phyloP scores from a whole-genome alignment of 2,797 vertebrate species.

The Acanthiza pusilla region DNA sequence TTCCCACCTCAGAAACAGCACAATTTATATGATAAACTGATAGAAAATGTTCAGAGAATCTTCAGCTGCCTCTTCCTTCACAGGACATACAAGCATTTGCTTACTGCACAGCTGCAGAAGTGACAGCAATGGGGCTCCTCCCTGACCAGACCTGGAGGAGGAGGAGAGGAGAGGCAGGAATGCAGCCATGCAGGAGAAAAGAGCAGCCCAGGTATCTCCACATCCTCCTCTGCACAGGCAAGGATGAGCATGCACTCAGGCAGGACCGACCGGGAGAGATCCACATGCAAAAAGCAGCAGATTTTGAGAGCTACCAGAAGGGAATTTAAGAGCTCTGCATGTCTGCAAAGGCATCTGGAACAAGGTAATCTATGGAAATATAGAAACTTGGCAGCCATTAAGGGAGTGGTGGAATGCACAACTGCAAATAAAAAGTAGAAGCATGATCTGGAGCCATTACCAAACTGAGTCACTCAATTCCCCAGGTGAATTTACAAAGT shows the following conservation, averaged over 20 bases:
- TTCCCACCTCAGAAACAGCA: slow-evolving; percentile 1
- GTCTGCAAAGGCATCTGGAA: neutral
- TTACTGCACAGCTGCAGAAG: neutral
- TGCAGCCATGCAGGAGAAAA: neutral
- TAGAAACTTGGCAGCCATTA: neutral
- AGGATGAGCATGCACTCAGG: neutral
- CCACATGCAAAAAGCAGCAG: neutral
- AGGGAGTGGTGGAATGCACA: slow-evolving; percentile 16
- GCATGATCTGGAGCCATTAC: neutral
- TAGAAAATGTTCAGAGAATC: neutral
- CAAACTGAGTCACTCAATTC: slow-evolving; percentile 32
- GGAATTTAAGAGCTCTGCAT: neutral
- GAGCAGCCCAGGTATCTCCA: neutral
- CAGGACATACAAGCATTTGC: neutral
- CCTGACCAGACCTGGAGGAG: neutral
- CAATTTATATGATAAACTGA: neutral
- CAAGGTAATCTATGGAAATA: neutral
- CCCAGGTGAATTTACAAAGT: slow-evolving; percentile 1
- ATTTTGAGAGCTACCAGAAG: neutral
- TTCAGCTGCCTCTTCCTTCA: neutral
- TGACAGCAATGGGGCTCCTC: neutral
- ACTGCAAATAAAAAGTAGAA: slow-evolving; percentile 18
- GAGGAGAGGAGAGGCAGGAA: slow-evolving; percentile 1
- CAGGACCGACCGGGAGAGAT: neutral
- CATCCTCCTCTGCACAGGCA: neutral